phyloP scores from a whole-genome alignment of 1,140 invertebrate species.

The Drosophila baimaii region DNA sequence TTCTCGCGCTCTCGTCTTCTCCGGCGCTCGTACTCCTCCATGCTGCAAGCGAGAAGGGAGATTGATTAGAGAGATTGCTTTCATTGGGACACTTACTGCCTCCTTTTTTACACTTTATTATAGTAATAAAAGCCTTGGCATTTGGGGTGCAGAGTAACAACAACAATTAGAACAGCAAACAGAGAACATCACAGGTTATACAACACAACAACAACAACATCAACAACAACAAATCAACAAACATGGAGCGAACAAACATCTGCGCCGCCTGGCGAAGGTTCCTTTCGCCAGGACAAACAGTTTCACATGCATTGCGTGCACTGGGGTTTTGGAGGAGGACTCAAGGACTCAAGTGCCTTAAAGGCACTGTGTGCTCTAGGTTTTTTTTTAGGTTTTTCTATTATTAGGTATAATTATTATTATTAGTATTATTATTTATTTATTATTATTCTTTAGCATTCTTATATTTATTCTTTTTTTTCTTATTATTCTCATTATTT shows the following conservation, averaged over 20 bases:
- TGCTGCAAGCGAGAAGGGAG: slow-evolving; percentile 85
- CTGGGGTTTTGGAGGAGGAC: neutral
- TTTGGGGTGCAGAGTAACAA: slow-evolving; percentile 48
- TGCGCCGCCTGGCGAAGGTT: slow-evolving; percentile 8
- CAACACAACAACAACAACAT: slow-evolving; percentile 49
- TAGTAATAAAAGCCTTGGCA: neutral
- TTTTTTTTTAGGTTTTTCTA: too few relatives aligned
- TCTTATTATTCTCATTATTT: too few relatives aligned
- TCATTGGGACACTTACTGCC: neutral
- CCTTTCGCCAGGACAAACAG: slow-evolving; percentile 34
- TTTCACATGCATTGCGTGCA: slow-evolving; percentile 63
- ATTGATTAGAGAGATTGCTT: neutral
- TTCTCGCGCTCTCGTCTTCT: slow-evolving; percentile 88
- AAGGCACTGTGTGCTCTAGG: neutral
- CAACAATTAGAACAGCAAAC: slow-evolving; percentile 56
- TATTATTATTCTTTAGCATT: too few relatives aligned
- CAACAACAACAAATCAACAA: slow-evolving; percentile 53
- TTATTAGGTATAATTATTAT: neutral
- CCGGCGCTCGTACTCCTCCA: slow-evolving; percentile 88
- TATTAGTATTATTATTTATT: neutral
- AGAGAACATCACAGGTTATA: slow-evolving; percentile 63
- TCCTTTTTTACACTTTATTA: neutral
- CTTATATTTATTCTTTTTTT: too few relatives aligned
- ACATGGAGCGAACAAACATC: slow-evolving; percentile 52
- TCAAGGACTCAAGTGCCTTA: neutral